Evolutionary conservation across 2,797 vertebrate genomes (phyloP).

Genomic region (Choloepus didactylus): DNA sequence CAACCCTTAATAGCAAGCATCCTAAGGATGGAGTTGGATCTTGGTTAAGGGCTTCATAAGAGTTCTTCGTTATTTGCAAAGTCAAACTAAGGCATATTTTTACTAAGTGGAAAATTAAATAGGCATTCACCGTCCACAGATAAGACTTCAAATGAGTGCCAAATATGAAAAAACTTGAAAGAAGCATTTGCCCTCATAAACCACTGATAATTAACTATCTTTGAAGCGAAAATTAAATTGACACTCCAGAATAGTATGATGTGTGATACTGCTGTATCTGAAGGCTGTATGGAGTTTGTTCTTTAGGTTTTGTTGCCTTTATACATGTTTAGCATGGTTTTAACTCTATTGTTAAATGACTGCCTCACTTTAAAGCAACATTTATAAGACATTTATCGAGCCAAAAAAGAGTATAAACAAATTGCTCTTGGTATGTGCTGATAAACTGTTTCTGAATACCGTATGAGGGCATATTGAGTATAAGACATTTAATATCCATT

Average conservation of each 20-base stretch:
- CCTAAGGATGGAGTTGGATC: slow-evolving; percentile 13
- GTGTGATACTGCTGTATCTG: not conserved
- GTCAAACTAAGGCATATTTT: not conserved
- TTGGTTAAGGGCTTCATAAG: not conserved
- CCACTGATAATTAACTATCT: not conserved
- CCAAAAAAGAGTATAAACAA: not conserved
- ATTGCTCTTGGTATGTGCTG: not conserved
- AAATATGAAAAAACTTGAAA: not conserved
- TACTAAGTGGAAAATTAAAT: not conserved
- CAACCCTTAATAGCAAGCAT: not conserved
- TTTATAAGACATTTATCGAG: not conserved
- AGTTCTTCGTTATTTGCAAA: not conserved
- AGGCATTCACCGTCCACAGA: not conserved
- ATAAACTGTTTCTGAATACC: not conserved
- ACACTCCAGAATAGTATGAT: not conserved
- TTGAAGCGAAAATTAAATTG: not conserved
- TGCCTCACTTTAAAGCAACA: slow-evolving; percentile 24
- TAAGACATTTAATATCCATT: not conserved
- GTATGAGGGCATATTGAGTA: not conserved
- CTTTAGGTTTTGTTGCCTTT: slow-evolving; percentile 16
- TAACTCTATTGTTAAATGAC: slow-evolving; percentile 33
- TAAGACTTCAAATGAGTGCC: not conserved
- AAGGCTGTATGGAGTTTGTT: not conserved
- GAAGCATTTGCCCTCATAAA: not conserved
- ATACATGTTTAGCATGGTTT: not conserved